Evolutionary conservation across 2,797 vertebrate genomes (phyloP).

Genomic region (Malurus leucopterus): DNA sequence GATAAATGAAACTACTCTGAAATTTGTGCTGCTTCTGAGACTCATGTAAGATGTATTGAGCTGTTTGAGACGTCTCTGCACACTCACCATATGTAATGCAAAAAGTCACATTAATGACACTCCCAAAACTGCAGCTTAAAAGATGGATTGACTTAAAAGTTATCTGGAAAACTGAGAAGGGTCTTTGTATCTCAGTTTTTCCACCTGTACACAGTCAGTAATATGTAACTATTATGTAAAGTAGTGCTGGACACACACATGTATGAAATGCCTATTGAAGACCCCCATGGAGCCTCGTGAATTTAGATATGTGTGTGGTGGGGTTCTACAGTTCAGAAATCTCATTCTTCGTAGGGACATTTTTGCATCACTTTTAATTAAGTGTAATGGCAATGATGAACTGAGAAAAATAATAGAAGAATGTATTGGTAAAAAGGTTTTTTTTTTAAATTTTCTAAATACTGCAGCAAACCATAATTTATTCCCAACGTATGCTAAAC

Average conservation of each 20-base stretch:
- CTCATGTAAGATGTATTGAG: neutral
- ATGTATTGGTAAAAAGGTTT: neutral
- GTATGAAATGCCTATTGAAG: neutral
- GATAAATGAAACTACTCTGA: neutral
- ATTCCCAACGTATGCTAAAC: neutral
- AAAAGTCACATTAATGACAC: neutral
- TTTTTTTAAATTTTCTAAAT: neutral
- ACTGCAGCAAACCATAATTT: neutral
- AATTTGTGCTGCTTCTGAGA: neutral
- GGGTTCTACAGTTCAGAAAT: neutral
- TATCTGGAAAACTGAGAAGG: neutral
- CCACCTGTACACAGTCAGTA: neutral
- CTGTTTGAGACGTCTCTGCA: neutral
- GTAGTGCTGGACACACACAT: neutral
- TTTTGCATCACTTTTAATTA: neutral
- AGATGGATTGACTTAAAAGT: neutral
- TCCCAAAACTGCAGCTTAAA: neutral
- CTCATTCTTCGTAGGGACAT: neutral
- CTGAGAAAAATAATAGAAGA: neutral
- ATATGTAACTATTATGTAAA: neutral
- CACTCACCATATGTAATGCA: neutral
- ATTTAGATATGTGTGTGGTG: neutral
- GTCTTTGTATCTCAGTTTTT: neutral
- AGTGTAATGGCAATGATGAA: neutral
- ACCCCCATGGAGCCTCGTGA: neutral